Conservation (phyloP, 2,113 vertebrate species). For the Paracyprichromis sp. region DNA sequence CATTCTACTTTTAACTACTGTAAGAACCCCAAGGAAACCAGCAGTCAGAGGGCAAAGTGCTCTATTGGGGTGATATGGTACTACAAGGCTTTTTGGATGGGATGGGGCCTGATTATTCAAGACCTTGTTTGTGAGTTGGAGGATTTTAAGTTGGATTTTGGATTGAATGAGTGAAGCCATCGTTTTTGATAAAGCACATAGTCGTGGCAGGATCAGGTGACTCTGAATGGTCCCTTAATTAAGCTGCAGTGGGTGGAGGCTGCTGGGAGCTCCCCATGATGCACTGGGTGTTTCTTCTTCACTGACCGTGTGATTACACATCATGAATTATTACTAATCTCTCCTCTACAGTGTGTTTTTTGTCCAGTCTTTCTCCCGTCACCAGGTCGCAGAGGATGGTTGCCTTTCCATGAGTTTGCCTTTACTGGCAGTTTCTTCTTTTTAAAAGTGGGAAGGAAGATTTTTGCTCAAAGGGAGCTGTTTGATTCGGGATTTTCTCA, state of each 20-base stretch:
- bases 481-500: background rate
- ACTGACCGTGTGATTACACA: background rate
- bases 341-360: background rate
- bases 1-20: background rate
- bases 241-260: background rate
- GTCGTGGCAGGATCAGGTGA: background rate
- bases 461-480: background rate
- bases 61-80: background rate
- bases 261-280: background rate
- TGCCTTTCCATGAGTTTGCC: background rate
- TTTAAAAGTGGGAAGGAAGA: background rate
- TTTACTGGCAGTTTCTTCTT: background rate
- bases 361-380: background rate
- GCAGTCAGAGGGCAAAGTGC: background rate
- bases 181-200: background rate
- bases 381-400: background rate
- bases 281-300: background rate
- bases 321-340: background rate
- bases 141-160: background rate
- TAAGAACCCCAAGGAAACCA: background rate
- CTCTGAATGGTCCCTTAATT: background rate
- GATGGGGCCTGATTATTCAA: background rate
- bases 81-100: background rate
- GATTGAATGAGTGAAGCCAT: background rate
- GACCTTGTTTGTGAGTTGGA: background rate